phyloP scores from a whole-genome alignment of 2,797 vertebrate genomes.

The Crocidura indochinensis region DNA sequence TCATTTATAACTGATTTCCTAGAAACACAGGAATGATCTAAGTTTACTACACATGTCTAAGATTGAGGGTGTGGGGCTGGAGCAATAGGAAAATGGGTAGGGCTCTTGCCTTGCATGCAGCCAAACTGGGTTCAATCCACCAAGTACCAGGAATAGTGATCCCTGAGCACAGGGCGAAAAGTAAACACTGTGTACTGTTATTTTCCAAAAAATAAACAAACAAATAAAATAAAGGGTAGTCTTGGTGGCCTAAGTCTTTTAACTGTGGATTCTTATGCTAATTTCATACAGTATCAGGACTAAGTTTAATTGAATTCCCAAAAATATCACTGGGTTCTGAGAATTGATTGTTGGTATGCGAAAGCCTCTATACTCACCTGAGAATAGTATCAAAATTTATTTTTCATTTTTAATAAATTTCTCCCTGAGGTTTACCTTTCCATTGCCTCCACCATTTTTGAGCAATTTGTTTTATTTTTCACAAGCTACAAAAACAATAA shows the following conservation, averaged over 20 bases:
- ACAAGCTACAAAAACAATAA: not conserved
- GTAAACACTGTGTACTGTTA: too few species aligned
- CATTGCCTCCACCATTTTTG: not conserved
- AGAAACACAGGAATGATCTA: not conserved
- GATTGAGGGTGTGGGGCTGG: too few species aligned
- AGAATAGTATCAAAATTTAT: not conserved
- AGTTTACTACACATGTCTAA: too few species aligned
- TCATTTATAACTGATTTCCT: not conserved
- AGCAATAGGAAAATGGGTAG: too few species aligned
- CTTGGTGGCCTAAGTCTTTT: not conserved
- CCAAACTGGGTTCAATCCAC: too few species aligned
- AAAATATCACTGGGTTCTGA: too few species aligned
- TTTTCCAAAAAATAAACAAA: too few species aligned
- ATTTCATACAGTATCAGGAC: not conserved
- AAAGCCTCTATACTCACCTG: not conserved
- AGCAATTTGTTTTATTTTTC: slow-evolving; percentile 16
- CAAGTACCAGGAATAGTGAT: too few species aligned
- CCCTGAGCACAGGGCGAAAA: too few species aligned
- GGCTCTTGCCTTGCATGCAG: too few species aligned
- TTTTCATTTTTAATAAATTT: not conserved
- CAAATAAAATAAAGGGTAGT: not conserved
- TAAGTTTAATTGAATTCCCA: not conserved
- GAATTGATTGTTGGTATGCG: not conserved
- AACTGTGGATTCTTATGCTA: not conserved
- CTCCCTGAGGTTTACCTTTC: not conserved